Evolutionary conservation across 2,888 invertebrate genomes (phyloP), one percentile per base, ranked within the genome.

Genomic region (Diplazon laetatorius): DNA sequence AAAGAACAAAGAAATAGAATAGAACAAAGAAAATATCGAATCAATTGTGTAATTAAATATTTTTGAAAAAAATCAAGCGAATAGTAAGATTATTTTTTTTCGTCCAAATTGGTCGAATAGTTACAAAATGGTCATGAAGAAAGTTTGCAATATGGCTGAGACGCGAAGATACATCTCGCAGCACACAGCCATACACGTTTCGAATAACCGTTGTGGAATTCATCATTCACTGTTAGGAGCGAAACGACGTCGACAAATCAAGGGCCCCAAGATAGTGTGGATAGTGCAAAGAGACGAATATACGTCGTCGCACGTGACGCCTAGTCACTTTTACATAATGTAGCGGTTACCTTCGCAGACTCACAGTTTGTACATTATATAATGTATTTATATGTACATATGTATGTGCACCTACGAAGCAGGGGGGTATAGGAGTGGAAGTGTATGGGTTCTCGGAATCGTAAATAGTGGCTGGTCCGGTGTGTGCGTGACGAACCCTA

Each of bases 401-500:
- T 37, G 35, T 14, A 37, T 14, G 65, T 63, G 74, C 55, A 70
- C 48, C 35, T 37, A 30, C 22, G 18, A 39, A 44, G 46, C n/a
- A 14, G 6, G 6, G 73, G 39, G 12, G 57, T 74, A 52, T 57
- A 42, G 52, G 14, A 55, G 59, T 66, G 39, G 46, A 71, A 75
- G 65, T 44, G 70, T 65, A 62, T 44, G 44, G 59, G 48, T 66
- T 75, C 60, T 55, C 65, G 20, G 55, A 60, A 71, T 71, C 78
- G 66, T 78, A 75, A 71, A 78, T 71, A 78, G 65, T 57, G 35
- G 25, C 60, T 39, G 39, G 65, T 42, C 44, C 50, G 37, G 63
- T 66, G 46, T 75, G 66, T 75, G 78, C 78, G 76, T 79, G 78
- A 46, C 66, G 66, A 78, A 75, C 75, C 66, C 71, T 60, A 79